Evolutionary conservation across 2,888 invertebrate species (phyloP).

Genomic region (Mythimna lalbum): DNA sequence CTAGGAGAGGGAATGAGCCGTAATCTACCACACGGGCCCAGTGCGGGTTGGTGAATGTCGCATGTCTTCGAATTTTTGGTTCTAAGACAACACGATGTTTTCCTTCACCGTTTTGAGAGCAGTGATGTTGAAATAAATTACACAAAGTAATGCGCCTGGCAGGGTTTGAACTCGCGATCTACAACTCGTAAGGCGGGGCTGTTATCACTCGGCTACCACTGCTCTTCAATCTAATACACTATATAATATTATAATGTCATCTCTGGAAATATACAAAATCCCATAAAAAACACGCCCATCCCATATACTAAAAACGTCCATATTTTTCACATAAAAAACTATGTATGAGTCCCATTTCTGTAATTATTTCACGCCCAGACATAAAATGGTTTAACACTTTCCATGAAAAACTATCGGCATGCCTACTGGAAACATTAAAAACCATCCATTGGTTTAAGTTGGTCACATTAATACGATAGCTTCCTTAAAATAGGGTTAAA

Average conservation of each 20-base stretch:
- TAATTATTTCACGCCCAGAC: slow-evolving; percentile 62
- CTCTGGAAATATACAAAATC: neutral
- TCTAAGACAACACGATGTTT: too few species aligned
- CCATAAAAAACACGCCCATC: slow-evolving; percentile 26
- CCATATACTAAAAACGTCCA: slow-evolving; percentile 45
- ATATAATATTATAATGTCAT: neutral
- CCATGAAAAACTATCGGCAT: slow-evolving; percentile 27
- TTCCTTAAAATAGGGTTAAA: neutral
- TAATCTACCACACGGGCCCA: too few species aligned
- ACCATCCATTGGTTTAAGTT: neutral
- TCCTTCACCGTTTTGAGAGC: too few species aligned
- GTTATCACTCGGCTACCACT: too few species aligned
- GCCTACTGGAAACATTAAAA: slow-evolving; percentile 8
- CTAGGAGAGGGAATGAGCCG: too few species aligned
- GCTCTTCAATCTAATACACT: neutral
- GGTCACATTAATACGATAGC: neutral
- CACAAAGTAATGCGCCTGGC: too few species aligned
- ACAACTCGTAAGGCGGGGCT: too few species aligned
- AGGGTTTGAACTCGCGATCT: too few species aligned
- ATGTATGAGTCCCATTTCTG: slow-evolving; percentile 36
- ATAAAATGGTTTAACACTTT: slow-evolving; percentile 54
- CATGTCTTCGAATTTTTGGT: too few species aligned
- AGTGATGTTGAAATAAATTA: too few species aligned
- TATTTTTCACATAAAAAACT: slow-evolving; percentile 45
- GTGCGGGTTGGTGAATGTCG: too few species aligned